Evolutionary conservation across 2,888 invertebrate genomes (phyloP).

Genomic region (Dryocosmus kuriphilus): DNA sequence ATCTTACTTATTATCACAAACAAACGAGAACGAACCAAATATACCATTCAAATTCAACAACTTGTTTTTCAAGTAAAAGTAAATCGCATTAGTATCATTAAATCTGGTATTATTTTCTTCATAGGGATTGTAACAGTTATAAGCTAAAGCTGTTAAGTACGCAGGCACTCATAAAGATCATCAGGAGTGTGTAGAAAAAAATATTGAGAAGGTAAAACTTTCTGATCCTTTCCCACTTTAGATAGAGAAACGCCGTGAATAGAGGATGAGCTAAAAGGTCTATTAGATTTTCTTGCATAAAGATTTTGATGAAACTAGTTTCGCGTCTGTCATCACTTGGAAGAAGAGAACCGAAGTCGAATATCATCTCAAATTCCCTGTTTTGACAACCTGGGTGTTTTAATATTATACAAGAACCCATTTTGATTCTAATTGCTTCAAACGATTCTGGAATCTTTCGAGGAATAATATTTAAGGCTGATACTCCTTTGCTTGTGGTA

Average conservation of each 20-base stretch:
- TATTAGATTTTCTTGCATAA: no score
- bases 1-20: slow-evolving; percentile 74
- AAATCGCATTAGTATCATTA: slow-evolving; percentile 66
- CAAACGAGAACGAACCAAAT: slow-evolving; percentile 69
- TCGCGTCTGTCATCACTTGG: slow-evolving; percentile 74
- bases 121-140: slow-evolving; percentile 72
- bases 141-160: slow-evolving; percentile 72
- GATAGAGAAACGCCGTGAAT: slow-evolving; percentile 77
- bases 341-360: slow-evolving; percentile 74
- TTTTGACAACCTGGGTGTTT: slow-evolving; percentile 71
- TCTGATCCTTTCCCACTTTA: no score
- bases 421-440: slow-evolving; percentile 75
- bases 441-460: no score
- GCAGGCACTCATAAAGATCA: slow-evolving; percentile 73
- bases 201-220: slow-evolving; percentile 74
- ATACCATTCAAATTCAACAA: slow-evolving; percentile 74
- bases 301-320: no score
- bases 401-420: slow-evolving; percentile 75
- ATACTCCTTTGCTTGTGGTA: no score
- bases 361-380: slow-evolving; percentile 74
- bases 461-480: slow-evolving; percentile 76
- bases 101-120: slow-evolving; percentile 65
- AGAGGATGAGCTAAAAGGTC: slow-evolving; percentile 77
- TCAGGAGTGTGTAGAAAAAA: slow-evolving; percentile 71
- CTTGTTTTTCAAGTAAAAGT: slow-evolving; percentile 66